These are phyloP conservation scores for Philopotamus ludificatus DNA, from an alignment of 1,140 invertebrate species.

Conservation along the genomic window DNA sequence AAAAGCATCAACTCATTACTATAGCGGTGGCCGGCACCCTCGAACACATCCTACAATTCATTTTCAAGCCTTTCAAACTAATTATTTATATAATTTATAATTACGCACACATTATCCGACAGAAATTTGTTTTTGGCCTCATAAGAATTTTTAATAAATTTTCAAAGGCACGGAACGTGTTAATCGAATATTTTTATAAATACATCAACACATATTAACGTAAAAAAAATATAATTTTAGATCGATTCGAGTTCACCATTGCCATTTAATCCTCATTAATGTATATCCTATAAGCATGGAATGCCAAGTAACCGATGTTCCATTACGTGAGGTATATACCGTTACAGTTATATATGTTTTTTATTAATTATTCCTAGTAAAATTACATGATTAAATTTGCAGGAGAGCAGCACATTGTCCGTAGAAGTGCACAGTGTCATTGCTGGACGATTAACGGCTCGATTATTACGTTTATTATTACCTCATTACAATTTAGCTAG, in stretches of 20 bases:
- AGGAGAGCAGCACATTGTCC: conserved; percentile 54
- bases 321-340: conserved; percentile 61
- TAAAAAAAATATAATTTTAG: no score
- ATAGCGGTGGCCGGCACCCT: no score
- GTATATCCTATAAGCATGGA: conserved; percentile 78
- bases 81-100: no score
- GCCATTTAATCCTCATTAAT: conserved; percentile 86
- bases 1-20: no score
- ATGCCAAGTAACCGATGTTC: conserved; percentile 70
- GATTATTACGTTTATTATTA: conserved; percentile 73
- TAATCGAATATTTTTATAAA: background rate
- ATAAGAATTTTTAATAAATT: conserved; percentile 41
- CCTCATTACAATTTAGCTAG: conserved; percentile 90
- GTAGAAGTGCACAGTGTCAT: conserved; percentile 53
- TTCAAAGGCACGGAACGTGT: background rate
- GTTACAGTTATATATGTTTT: conserved; percentile 43
- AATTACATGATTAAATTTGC: conserved; percentile 22
- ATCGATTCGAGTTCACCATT: conserved; percentile 75
- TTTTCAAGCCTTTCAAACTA: no score
- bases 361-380: background rate
- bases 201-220: background rate
- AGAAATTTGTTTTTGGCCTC: no score
- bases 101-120: no score
- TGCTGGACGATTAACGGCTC: conserved; percentile 57
- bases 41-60: no score